A percentile compares a stretch with the other conserved stretches of the same genome.
Evolutionary conservation across 2,888 invertebrate species (phyloP).

Genomic region (Teleogryllus oceanicus): DNA sequence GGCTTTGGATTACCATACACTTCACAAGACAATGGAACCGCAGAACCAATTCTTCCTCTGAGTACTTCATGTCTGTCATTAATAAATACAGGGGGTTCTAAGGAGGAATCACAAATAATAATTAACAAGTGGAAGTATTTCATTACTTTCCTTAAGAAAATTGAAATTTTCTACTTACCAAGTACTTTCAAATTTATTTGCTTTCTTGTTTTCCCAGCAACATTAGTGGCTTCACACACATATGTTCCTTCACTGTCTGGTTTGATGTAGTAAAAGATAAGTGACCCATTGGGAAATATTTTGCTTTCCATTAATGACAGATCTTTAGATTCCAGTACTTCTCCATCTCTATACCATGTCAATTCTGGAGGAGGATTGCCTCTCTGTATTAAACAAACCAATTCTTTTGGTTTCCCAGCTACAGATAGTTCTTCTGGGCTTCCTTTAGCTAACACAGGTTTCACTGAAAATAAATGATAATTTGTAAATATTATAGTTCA

Average conservation of each 20-base stretch:
- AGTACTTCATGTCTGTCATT: not conserved
- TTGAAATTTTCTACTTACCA: no score
- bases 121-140: no score
- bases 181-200: no score
- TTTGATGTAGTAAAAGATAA: not conserved
- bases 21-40: not conserved
- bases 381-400: not conserved
- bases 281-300: not conserved
- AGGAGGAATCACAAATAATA: no score
- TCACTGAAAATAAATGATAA: no score
- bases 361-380: not conserved
- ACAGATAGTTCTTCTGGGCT: not conserved
- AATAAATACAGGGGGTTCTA: not conserved
- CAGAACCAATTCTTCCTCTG: not conserved
- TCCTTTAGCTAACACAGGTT: no score
- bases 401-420: not conserved
- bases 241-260: not conserved
- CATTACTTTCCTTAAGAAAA: no score
- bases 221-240: not conserved
- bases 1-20: not conserved
- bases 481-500: no score
- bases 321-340: not conserved
- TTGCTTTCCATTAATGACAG: not conserved
- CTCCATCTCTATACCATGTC: constrained; percentile 8
- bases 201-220: not conserved